These are phyloP conservation scores for Formica exsecta DNA, from an alignment of 1,140 invertebrate species.

Conservation along the genomic window DNA sequence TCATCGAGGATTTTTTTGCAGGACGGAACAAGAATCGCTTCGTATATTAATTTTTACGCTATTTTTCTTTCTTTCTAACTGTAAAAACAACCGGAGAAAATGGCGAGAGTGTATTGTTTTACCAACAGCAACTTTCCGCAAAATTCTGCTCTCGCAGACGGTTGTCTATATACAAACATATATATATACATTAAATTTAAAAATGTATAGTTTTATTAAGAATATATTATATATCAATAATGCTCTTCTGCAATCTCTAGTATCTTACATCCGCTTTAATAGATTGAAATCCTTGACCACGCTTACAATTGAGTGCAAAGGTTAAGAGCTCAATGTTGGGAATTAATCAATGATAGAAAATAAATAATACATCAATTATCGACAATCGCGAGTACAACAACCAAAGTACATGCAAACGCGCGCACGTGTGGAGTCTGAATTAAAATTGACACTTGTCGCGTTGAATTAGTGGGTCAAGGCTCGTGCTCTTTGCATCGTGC, in stretches of 20 bases:
- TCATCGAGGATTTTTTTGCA: background rate
- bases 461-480: constrained; percentile 67
- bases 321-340: constrained; percentile 19
- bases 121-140: constrained; percentile 48
- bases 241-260: background rate
- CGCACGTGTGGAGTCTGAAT: constrained; percentile 51
- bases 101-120: constrained; percentile 62
- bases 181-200: background rate
- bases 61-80: background rate
- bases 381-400: constrained; percentile 7
- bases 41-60: constrained; percentile 20
- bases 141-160: constrained; percentile 52
- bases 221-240: constrained; percentile 14
- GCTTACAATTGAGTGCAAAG: background rate
- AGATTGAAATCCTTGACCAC: constrained; percentile 11
- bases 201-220: background rate
- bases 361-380: constrained; percentile 51
- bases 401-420: constrained; percentile 8
- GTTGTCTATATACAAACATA: background rate
- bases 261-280: background rate
- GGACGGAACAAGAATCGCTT: background rate
- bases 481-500: constrained; percentile 50
- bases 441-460: constrained; percentile 59
- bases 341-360: constrained; percentile 38
- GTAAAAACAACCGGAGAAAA: constrained; percentile 41